Evolutionary conservation across 2,888 invertebrate species (phyloP).

Genomic region (Argyresthia albistria): DNA sequence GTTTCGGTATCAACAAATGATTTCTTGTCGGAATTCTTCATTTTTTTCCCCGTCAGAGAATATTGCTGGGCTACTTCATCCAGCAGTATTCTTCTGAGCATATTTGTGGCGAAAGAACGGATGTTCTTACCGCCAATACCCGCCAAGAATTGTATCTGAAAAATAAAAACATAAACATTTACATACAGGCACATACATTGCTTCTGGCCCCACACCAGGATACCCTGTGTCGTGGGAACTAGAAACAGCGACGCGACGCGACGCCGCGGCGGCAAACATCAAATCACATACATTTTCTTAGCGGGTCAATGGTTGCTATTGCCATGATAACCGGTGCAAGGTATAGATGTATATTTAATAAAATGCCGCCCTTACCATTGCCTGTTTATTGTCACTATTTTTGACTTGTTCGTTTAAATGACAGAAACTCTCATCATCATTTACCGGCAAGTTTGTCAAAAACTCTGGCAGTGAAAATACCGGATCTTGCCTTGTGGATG

Average conservation of each 20-base stretch:
- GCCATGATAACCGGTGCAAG: too few relatives aligned
- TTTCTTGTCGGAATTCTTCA: slow-evolving; percentile 3
- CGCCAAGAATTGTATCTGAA: slow-evolving; percentile 1
- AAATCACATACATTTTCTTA: too few relatives aligned
- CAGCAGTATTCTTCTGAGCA: slow-evolving; percentile 3
- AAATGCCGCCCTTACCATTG: slow-evolving; percentile 1
- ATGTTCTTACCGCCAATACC: slow-evolving; percentile 2
- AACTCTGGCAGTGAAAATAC: background rate
- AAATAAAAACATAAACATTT: too few relatives aligned
- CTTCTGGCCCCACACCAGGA: too few relatives aligned
- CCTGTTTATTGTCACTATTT: slow-evolving; percentile 2
- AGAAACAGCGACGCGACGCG: too few relatives aligned
- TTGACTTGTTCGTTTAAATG: slow-evolving; percentile 3
- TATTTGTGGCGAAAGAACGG: slow-evolving; percentile 2
- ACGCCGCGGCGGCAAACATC: too few relatives aligned
- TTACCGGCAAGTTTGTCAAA: background rate
- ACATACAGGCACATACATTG: too few relatives aligned
- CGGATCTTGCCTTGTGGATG: background rate
- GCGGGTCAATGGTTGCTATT: too few relatives aligned
- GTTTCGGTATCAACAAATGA: background rate
- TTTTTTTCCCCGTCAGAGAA: slow-evolving; percentile 1
- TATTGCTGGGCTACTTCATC: slow-evolving; percentile 2
- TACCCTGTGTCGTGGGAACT: background rate
- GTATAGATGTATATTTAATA: background rate
- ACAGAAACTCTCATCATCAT: slow-evolving; percentile 3